Conservation (phyloP, 2,888 invertebrate species). For the Himalopsyche kuldschensis region DNA sequence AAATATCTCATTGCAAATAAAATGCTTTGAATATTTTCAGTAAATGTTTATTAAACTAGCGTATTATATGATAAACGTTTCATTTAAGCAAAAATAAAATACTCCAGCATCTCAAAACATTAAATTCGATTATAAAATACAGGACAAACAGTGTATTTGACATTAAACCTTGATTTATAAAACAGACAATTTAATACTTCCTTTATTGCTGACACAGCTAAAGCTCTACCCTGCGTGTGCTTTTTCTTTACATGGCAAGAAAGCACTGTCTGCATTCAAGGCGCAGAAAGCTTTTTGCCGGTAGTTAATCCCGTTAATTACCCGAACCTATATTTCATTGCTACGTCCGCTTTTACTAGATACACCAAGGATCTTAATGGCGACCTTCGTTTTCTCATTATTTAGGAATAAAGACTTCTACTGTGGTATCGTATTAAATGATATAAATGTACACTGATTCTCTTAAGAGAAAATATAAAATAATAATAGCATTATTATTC, state of each 20-base stretch:
- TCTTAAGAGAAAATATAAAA: too few species aligned
- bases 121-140: too few species aligned
- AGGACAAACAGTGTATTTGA: too few species aligned
- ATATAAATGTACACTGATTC: not conserved
- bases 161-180: too few species aligned
- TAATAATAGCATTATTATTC: too few species aligned
- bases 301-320: not conserved
- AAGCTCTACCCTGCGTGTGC: not conserved
- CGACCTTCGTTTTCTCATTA: not conserved
- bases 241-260: not conserved
- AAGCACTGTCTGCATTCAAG: not conserved
- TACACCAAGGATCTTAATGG: not conserved
- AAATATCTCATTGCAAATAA: too few species aligned
- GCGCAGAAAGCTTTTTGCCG: not conserved
- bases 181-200: too few species aligned
- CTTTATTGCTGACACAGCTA: not conserved
- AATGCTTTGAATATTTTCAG: too few species aligned
- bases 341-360: not conserved
- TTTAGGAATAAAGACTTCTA: not conserved
- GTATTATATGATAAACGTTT: too few species aligned
- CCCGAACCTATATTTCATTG: not conserved
- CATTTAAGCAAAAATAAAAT: too few species aligned
- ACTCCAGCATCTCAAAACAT: too few species aligned
- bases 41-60: too few species aligned
- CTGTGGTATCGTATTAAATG: not conserved